These are phyloP conservation scores for Lutjanus argentimaculatus DNA, from an alignment of 2,797 vertebrate genomes.

Conservation along the genomic window DNA sequence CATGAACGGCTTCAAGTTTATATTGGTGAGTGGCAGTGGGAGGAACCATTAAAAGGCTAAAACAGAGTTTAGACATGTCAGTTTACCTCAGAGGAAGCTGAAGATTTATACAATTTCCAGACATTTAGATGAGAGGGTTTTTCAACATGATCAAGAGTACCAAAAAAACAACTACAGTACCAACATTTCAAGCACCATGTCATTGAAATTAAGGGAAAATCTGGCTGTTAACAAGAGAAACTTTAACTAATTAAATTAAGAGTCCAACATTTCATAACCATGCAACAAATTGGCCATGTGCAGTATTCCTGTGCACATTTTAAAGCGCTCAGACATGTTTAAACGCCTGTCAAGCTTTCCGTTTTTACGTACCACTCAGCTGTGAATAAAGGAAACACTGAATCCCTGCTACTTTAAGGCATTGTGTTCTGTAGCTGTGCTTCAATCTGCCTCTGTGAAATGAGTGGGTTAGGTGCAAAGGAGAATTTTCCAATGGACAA, in stretches of 20 bases:
- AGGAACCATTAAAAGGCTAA: conserved; percentile 23
- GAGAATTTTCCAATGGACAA: background rate
- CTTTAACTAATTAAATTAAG: background rate
- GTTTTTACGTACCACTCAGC: background rate
- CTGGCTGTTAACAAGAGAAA: background rate
- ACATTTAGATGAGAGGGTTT: background rate
- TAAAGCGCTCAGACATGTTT: background rate
- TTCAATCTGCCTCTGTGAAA: conserved; percentile 2
- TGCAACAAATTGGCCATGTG: conserved; percentile 3
- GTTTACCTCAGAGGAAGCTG: background rate
- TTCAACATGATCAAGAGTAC: background rate
- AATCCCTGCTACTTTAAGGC: conserved; percentile 39
- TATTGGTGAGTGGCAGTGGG: conserved; percentile 42
- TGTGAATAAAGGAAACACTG: conserved; percentile 7
- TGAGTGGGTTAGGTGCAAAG: background rate
- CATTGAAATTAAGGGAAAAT: background rate
- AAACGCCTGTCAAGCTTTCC: too few relatives aligned
- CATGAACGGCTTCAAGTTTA: conserved; percentile 66
- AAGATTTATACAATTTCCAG: background rate
- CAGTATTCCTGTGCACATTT: background rate
- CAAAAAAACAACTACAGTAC: background rate
- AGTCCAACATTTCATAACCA: background rate
- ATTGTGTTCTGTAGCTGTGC: background rate
- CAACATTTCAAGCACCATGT: background rate
- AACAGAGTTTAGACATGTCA: conserved; percentile 7